Evolutionary conservation across 2,888 invertebrate species (phyloP), one percentile per base, ranked within the genome.

Genomic region (Trimorus sp.): DNA sequence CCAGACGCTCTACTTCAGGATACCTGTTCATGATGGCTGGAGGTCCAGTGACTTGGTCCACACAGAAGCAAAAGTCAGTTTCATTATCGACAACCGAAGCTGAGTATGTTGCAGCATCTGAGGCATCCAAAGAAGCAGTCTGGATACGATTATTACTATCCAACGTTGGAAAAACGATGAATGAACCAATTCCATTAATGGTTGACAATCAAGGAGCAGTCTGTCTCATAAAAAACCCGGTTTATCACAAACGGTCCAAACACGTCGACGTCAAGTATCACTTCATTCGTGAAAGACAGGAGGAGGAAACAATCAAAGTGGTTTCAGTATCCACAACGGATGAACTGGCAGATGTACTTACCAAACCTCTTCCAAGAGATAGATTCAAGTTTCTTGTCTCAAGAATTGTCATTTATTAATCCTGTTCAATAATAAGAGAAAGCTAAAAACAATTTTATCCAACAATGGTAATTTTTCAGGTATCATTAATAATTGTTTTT

Each of bases 121-220:
- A 16, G 15, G 78, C 70, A 1, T 15, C 53, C 3, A 70, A 63
- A 56, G 69, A 77, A 45, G 37, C 37, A 7, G 14, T 77, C 9
- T 77, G 78, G 78, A 16, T 78, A 8, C 54, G 65, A 49, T 11
- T 53, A 54, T 51, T 71, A 14, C 37, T 70, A 8, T 54, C 12
- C 5, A 54, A 78, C 26, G 5, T 70, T 40, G 53, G 12, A 15
- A 26, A 48, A 65, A 15, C 45, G 42, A 73, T 54, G 60, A 62
- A 11, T 53, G 15, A 42, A 9, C 16, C 59, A 12, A 38, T 42
- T 59, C 37, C 3, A 7, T 5, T 49, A 14, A 51, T 38, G 14
- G 45, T 75, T 0, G 79, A 79, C 42, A 80, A 75, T 62, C 80
- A 80, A 36, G 75, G 75, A 16, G 66, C 70, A 0, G 60, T 80